Evolutionary conservation across 2,797 vertebrate species (phyloP).

Genomic region (Sebastes hubbsi): DNA sequence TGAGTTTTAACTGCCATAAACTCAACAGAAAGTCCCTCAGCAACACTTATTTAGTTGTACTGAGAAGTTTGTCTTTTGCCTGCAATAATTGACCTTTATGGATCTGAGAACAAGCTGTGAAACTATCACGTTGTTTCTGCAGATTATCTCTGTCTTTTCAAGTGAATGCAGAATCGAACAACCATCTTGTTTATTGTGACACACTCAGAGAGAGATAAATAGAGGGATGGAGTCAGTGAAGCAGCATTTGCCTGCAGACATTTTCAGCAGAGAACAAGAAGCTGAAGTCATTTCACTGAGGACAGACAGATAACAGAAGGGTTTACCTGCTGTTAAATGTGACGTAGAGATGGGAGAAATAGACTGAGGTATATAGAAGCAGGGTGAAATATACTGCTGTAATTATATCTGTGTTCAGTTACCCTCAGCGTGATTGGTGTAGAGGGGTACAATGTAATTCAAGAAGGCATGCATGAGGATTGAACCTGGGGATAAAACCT

Average conservation of each 20-base stretch:
- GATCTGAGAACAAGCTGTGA: background rate
- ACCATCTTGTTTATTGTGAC: background rate
- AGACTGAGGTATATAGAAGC: conserved; percentile 12
- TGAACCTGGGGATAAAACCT: background rate
- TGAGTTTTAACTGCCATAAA: background rate
- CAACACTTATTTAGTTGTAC: background rate
- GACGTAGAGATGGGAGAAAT: background rate
- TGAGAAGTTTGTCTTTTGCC: background rate
- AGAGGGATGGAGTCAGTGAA: background rate
- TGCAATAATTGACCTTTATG: background rate
- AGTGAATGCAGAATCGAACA: background rate
- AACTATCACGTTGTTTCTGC: background rate
- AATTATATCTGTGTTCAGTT: background rate
- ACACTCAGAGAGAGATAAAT: background rate
- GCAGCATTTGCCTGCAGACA: background rate
- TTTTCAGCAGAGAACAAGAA: background rate
- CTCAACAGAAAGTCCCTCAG: background rate
- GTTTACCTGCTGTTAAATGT: conserved; percentile 11
- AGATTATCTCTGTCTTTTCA: conserved; percentile 12
- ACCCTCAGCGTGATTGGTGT: background rate
- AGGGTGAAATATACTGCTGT: background rate
- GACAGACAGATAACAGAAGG: background rate
- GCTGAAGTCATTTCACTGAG: conserved; percentile 6
- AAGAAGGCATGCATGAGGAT: background rate
- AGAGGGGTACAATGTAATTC: background rate